A percentile compares a stretch with the other conserved stretches of the same genome.
Evolutionary conservation across 2,113 vertebrate species (phyloP).

Genomic region (Phoxinus phoxinus): DNA sequence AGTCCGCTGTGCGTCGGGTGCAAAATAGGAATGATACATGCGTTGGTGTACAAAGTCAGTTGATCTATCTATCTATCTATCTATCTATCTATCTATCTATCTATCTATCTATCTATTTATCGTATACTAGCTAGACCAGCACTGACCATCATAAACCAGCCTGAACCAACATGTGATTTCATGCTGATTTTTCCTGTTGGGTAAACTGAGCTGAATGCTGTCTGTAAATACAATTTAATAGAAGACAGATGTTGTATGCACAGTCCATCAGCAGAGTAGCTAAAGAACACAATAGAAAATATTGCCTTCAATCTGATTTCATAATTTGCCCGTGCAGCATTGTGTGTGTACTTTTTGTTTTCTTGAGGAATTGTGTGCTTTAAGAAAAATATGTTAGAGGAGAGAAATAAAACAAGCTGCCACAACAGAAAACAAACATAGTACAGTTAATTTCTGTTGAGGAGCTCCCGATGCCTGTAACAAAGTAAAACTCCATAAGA

Average conservation of each 20-base stretch:
- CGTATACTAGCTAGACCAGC: background rate
- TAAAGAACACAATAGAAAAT: background rate
- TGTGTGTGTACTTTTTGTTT: slow-evolving; percentile 1
- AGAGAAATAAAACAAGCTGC: slow-evolving; percentile 15
- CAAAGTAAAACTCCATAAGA: slow-evolving; percentile 40
- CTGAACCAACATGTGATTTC: background rate
- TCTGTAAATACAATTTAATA: background rate
- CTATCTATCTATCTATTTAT: no score
- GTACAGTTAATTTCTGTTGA: slow-evolving; percentile 5
- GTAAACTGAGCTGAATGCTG: background rate
- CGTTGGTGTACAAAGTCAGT: no score
- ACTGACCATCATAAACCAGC: background rate
- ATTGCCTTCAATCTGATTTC: background rate
- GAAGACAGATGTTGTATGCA: background rate
- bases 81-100: no score
- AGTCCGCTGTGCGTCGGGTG: no score
- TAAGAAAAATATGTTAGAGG: background rate
- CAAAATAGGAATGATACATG: no score
- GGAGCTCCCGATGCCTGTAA: slow-evolving; percentile 26
- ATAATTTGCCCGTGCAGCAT: background rate
- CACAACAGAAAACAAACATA: slow-evolving; percentile 4
- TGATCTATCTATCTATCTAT: background rate
- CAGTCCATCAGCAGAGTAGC: no score
- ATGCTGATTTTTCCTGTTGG: background rate
- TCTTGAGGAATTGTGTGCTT: background rate